Evolutionary conservation across 2,888 invertebrate species (phyloP).

Genomic region (Tetragonisca angustula): DNA sequence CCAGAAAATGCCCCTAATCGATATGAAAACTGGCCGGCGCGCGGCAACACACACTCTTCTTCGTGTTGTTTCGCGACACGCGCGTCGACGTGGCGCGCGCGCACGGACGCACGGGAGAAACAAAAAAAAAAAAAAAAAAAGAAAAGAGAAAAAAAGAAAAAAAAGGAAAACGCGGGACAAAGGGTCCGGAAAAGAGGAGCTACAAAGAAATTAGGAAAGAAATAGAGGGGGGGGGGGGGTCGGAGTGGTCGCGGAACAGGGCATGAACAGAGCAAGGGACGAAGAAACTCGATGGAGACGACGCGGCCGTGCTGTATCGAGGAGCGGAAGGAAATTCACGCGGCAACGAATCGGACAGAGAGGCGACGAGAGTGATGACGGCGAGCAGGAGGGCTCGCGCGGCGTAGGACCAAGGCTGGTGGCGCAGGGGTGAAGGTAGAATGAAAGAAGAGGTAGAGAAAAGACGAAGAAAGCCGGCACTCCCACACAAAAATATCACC

Average conservation of each 20-base stretch:
- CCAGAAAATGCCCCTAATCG: conserved; percentile 48
- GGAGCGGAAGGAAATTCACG: conserved; percentile 62
- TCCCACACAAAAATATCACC: conserved; percentile 79
- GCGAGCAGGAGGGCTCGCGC: conserved; percentile 1
- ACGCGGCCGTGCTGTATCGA: conserved; percentile 42
- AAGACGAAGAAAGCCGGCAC: conserved; percentile 58
- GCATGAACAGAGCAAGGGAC: conserved; percentile 62
- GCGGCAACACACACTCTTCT: background rate
- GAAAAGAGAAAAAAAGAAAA: too few relatives aligned
- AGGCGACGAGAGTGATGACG: conserved; percentile 35
- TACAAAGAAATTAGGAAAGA: conserved; percentile 64
- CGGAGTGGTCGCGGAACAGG: conserved; percentile 48
- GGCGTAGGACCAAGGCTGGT: conserved; percentile 15
- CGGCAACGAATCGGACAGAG: conserved; percentile 40
- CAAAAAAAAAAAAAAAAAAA: background rate
- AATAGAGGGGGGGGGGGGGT: conserved; percentile 53
- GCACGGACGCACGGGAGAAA: conserved; percentile 3
- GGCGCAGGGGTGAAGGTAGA: conserved; percentile 26
- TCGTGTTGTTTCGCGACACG: conserved; percentile 13
- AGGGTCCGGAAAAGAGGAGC: conserved; percentile 34
- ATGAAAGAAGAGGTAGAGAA: conserved; percentile 50
- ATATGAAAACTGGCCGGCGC: conserved; percentile 49
- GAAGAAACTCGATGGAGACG: conserved; percentile 47
- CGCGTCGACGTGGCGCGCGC: conserved; percentile 32
- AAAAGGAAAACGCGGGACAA: conserved; percentile 20